Conservation (phyloP, 1,140 invertebrate species). For the Drosophila murphyi region DNA sequence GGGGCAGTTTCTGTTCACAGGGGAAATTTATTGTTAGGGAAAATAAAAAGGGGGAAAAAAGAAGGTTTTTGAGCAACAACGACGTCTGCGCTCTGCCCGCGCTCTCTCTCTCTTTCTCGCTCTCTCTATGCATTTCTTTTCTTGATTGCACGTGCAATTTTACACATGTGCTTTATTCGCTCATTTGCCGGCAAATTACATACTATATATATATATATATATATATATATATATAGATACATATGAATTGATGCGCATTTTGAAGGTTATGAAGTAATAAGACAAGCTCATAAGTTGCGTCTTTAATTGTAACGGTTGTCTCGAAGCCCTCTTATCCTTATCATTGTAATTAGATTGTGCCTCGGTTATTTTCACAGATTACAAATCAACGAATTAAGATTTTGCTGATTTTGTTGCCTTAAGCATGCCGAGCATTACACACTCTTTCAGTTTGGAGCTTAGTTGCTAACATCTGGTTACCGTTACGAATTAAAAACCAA, state of each 20-base stretch:
- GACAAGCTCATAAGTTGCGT: constrained; percentile 8
- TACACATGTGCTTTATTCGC: constrained; percentile 39
- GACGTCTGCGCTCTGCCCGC: constrained; percentile 17
- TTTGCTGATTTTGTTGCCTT: too few species aligned
- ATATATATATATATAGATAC: constrained; percentile 3
- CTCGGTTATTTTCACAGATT: too few species aligned
- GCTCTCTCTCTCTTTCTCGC: background rate
- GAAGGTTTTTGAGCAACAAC: background rate
- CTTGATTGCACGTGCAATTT: constrained; percentile 44
- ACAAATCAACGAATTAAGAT: too few species aligned
- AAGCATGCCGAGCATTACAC: too few species aligned
- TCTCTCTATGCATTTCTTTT: constrained; percentile 1
- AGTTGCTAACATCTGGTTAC: too few species aligned
- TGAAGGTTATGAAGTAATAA: constrained; percentile 39
- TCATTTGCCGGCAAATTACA: constrained; percentile 35
- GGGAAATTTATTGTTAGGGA: constrained; percentile 22
- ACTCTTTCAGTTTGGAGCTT: too few species aligned
- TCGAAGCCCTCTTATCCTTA: background rate
- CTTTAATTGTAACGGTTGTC: background rate
- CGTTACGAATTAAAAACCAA: too few species aligned
- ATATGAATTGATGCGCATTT: constrained; percentile 37
- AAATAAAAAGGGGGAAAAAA: background rate
- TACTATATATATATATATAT: background rate
- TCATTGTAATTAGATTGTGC: too few species aligned
- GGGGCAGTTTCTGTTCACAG: constrained; percentile 33